phyloP scores from a whole-genome alignment of 2,797 vertebrate genomes.

The Myripristis murdjan region DNA sequence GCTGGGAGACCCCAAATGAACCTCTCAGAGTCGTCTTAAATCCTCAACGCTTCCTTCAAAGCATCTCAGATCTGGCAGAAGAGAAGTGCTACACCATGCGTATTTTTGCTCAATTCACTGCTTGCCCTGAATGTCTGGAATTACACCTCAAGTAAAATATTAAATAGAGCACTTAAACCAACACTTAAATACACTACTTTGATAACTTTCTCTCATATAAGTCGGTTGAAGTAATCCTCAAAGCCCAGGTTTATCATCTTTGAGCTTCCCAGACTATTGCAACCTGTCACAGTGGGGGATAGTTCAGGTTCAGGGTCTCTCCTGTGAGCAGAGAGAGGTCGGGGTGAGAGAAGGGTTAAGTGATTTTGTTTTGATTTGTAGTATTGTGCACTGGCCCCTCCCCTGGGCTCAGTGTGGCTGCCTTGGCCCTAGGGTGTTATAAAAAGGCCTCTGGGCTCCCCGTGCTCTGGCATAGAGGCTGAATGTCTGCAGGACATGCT shows the following conservation, averaged over 20 bases:
- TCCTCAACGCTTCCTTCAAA: background rate
- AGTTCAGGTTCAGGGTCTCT: slow-evolving; percentile 25
- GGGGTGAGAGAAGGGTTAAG: slow-evolving; percentile 79
- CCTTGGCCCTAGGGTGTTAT: slow-evolving; percentile 79
- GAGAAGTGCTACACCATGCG: background rate
- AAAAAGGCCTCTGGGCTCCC: slow-evolving; percentile 84
- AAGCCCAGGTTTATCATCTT: background rate
- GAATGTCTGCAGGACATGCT: slow-evolving; percentile 88
- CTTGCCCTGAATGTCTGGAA: background rate
- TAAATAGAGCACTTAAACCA: background rate
- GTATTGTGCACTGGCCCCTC: slow-evolving; percentile 83
- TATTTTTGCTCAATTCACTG: background rate
- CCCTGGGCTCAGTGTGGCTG: slow-evolving; percentile 70
- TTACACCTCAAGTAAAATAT: background rate
- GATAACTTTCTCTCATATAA: background rate
- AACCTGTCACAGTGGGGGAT: background rate
- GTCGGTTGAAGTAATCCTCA: background rate
- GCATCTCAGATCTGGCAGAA: background rate
- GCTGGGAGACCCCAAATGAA: background rate
- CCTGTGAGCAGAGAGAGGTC: slow-evolving; percentile 28
- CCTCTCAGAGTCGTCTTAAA: background rate
- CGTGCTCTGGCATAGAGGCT: slow-evolving; percentile 84
- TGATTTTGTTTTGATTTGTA: slow-evolving; percentile 80
- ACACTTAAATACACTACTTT: background rate
- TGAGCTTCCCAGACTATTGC: background rate